Base-by-base conservation (phyloP, 2,888 invertebrate species). In the Mimumesa dahlbomi region DNA sequence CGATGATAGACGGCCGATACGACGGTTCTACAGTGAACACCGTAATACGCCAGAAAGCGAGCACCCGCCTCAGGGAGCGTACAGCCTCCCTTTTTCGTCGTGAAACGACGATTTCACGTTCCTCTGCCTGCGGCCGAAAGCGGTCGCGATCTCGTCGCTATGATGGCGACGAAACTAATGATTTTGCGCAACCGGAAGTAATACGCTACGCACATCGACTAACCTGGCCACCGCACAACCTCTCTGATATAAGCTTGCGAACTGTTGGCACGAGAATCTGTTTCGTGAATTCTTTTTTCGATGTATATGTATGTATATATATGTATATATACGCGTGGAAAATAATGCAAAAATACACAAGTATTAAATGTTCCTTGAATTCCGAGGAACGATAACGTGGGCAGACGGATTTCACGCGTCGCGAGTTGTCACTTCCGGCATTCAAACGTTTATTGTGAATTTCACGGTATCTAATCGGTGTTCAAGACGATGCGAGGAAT, bases 21-120 rank as follows among this genome's bases (percentile, higher is more conserved):
- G 3, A 42, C 49, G 70, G 65, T 62, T 42, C 19, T 57, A 52
- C 49, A 25, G 22, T 58, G 45, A 54, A 40, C 65, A 72, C 70
- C 64, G 57, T 62, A 53, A 49, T 54, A 34, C 65, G 16, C 18
- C 40, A 62, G 45, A 73, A 50, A 73, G 62, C 73, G 56, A 45
- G 69, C 68, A 63, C 66, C 74, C 54, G 56, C 52, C 56, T 46
- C 45, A 91, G 92, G 93, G 92, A 92, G 92, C 89, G 86, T 86
- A 84, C 85, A 90, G 92, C 93, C 92, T 93, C 93, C 93, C 73
- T 64, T 56, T 92, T 91, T 92, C 93, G 93, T 91, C 93, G 92
- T 87, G 3, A 90, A 90, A 91, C 93, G 93, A 93, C 93, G 93
- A 93, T 90, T 89, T 89, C 89, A 87, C 87, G 81, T 54, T 62